Conservation (phyloP, 2,888 invertebrate species). For the Pachymerium ferrugineum region DNA sequence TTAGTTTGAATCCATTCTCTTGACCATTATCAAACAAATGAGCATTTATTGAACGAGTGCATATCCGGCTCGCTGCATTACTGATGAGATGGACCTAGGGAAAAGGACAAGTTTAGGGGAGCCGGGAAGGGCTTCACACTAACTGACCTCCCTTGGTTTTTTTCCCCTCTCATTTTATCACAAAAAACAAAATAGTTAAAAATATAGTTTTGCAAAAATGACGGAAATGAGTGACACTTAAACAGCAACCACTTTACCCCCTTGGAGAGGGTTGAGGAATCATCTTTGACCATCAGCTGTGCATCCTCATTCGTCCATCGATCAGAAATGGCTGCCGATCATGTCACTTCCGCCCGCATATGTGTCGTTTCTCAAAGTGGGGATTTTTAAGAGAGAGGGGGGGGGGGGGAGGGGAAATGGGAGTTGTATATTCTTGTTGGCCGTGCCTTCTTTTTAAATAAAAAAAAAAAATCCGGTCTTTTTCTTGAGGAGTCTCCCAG, state of each 20-base stretch:
- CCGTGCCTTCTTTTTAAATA: constrained; percentile 21
- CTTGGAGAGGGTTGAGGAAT: neutral
- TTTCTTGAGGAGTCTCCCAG: neutral
- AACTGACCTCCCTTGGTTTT: no score
- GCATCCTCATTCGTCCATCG: constrained; percentile 1
- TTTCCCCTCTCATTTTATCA: no score
- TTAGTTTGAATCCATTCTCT: constrained; percentile 18
- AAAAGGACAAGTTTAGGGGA: neutral
- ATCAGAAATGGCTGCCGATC: constrained; percentile 20
- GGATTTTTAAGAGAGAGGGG: neutral
- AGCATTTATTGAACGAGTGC: constrained; percentile 21
- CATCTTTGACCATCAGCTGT: constrained; percentile 7
- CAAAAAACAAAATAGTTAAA: no score
- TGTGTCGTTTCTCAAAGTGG: neutral
- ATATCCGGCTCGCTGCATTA: constrained; percentile 14
- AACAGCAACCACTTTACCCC: neutral
- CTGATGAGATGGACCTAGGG: constrained; percentile 14
- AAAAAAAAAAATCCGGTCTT: constrained; percentile 16
- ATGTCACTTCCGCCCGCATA: constrained; percentile 3
- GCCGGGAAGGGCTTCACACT: no score
- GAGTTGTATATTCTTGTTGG: constrained; percentile 16
- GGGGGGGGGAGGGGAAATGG: neutral
- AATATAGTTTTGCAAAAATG: no score
- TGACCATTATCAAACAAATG: constrained; percentile 21
- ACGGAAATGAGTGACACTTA: no score